Percentiles rank a stretch among this genome's conserved stretches.
Conservation (phyloP, 2,797 vertebrate genomes). For the Coccyzus lansbergi region DNA sequence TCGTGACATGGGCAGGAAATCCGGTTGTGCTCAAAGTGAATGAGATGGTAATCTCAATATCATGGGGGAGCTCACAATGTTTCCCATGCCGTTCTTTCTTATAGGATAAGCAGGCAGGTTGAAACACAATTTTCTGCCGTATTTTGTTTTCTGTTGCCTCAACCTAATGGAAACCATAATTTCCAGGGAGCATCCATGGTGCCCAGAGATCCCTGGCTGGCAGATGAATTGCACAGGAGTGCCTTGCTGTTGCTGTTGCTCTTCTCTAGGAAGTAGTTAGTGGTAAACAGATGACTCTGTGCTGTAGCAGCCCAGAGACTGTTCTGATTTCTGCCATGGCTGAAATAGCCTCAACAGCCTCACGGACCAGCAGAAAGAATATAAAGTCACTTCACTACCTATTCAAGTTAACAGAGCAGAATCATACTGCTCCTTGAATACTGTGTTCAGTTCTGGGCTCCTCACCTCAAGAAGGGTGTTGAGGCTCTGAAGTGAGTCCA, state of each 20-base stretch:
- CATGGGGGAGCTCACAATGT: background rate
- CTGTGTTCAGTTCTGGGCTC: too few relatives aligned
- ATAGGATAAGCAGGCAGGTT: background rate
- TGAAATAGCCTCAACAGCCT: background rate
- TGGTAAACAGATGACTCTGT: background rate
- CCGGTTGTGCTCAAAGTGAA: background rate
- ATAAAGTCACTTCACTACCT: background rate
- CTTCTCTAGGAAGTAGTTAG: background rate
- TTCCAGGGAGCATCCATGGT: background rate
- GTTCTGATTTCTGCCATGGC: background rate
- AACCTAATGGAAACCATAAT: background rate
- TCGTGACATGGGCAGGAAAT: background rate
- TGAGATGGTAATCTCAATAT: background rate
- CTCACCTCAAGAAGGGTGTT: too few relatives aligned
- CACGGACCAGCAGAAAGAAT: background rate
- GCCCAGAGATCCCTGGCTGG: background rate
- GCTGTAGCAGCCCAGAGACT: background rate
- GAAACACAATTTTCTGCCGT: background rate
- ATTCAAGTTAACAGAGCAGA: background rate
- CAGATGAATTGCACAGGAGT: background rate
- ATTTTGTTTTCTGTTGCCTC: background rate
- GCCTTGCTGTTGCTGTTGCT: background rate
- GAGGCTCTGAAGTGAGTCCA: too few relatives aligned
- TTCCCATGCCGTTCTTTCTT: background rate
- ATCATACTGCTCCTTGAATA: too few relatives aligned